Base-by-base conservation (phyloP, 1,140 invertebrate species). In the Apis cerana region DNA sequence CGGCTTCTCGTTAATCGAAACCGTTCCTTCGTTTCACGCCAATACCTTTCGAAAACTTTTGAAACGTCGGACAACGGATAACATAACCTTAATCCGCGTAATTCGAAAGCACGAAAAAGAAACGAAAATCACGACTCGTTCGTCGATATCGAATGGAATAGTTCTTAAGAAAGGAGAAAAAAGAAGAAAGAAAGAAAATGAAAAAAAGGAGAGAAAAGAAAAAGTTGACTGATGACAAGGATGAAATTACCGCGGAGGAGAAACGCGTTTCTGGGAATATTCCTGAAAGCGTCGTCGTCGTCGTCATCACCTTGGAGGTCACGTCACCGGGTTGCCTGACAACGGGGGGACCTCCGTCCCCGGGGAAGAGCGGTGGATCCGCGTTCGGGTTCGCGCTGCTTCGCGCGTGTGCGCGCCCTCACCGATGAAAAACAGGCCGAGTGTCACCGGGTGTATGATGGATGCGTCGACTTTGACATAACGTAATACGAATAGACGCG, bases 391-490 rank as follows among this genome's bases (percentile, higher is more conserved):
- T 74, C 23, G 15, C 59, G 19, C 27, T 43, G 15, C 48, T 75
- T 33, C 64, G 59, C 59, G 70, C 50, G 59, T 75, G 21, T 74
- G 70, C 33, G 62, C 65, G 71, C 21, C 43, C 19, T 56, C 68
- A 43, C 56, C 19, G 56, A 59, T 64, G 62, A 79, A 71, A 70
- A 76, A 79, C 56, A 83, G 79, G 75, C 72, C 75, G 72, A 75
- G 70, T 83, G 86, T 84, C 87, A 74, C 23, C 77, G 85, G 85
- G 69, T 68, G 72, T 85, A 86, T 91, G 91, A 92, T 92, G 91
- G 89, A 92, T 92, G 89, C 85, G 87, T 85, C 81, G 89, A 89
- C 88, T 92, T 92, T 88, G 91, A 90, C 87, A 87, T 76, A 89
- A 90, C 80, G 81, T 90, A 91, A 90, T 90, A 90, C 83, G 85